Percentiles rank a stretch among this genome's conserved stretches.
Evolutionary conservation across 2,888 invertebrate genomes (phyloP).

Genomic region (Drosophila testacea): DNA sequence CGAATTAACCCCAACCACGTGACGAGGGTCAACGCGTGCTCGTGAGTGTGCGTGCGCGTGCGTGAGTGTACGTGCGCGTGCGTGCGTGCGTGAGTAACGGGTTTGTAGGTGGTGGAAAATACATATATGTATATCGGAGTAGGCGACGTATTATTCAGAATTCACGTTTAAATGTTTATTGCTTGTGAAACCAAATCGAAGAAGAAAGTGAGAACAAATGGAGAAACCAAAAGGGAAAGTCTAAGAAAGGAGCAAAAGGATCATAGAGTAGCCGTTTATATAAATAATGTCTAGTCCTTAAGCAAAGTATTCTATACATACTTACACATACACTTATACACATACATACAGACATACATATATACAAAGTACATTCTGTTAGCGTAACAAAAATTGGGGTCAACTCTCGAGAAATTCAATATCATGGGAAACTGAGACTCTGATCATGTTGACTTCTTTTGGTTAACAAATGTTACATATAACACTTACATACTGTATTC

Average conservation of each 20-base stretch:
- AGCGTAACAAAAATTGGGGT: background rate
- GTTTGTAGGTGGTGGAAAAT: background rate
- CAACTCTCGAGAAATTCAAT: background rate
- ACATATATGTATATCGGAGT: slow-evolving; percentile 5
- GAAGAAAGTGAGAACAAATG: background rate
- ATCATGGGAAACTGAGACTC: background rate
- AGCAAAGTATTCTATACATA: slow-evolving; percentile 44
- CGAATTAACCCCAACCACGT: slow-evolving; percentile 38
- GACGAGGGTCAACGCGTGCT: slow-evolving; percentile 12
- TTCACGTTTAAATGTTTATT: slow-evolving; percentile 71
- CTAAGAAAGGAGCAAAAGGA: slow-evolving; percentile 2
- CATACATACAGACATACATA: slow-evolving; percentile 3
- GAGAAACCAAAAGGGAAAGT: slow-evolving; percentile 15
- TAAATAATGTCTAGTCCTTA: slow-evolving; percentile 39
- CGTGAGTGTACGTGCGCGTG: slow-evolving; percentile 16
- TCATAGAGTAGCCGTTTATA: slow-evolving; percentile 22
- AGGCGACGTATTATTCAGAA: slow-evolving; percentile 45
- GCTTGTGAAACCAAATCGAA: slow-evolving; percentile 48
- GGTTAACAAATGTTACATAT: background rate
- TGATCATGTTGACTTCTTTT: too few species aligned
- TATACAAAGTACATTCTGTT: slow-evolving; percentile 2
- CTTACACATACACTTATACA: slow-evolving; percentile 1
- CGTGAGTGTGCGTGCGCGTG: slow-evolving; percentile 16
- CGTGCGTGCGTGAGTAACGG: slow-evolving; percentile 7
- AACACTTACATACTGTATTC: slow-evolving; percentile 32